Evolutionary conservation across 2,113 vertebrate species (phyloP).

Genomic region (Triplophysa siluroides): DNA sequence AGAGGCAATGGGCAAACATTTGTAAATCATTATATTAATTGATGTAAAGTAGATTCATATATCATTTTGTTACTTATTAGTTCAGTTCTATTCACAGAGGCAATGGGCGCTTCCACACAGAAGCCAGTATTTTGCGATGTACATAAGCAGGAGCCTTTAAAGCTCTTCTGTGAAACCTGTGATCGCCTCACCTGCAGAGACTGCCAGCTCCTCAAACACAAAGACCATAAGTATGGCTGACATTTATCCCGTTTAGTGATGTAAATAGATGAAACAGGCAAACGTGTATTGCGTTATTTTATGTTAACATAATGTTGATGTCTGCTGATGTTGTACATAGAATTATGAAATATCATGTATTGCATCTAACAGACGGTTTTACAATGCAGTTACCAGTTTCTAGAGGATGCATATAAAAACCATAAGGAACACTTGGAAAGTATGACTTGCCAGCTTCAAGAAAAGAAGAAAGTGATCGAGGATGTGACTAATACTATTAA

Average conservation of each 20-base stretch:
- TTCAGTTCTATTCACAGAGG: conserved; percentile 71
- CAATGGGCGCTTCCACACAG: conserved; percentile 86
- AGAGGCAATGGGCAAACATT: neutral
- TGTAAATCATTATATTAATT: neutral
- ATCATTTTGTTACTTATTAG: neutral
- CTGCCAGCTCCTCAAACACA: conserved; percentile 95
- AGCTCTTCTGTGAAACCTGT: conserved; percentile 97
- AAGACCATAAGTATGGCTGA: conserved; percentile 94
- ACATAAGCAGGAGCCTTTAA: conserved; percentile 96
- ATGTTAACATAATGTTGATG: neutral
- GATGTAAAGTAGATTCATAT: too few species aligned
- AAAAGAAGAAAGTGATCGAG: conserved; percentile 92
- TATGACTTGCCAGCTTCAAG: conserved; percentile 92
- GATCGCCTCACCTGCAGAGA: conserved; percentile 95
- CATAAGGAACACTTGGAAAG: conserved; percentile 95
- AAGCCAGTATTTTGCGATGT: conserved; percentile 93
- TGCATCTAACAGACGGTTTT: conserved; percentile 19
- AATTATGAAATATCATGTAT: neutral
- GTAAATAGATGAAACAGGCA: neutral
- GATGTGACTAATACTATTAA: conserved; percentile 89
- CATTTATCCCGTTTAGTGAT: neutral
- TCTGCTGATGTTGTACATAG: neutral
- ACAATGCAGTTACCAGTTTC: conserved; percentile 90
- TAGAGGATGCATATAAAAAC: conserved; percentile 97
- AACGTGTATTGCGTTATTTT: neutral